Evolutionary conservation across 2,888 invertebrate species (phyloP).

Genomic region (Machimus atricapillus): DNA sequence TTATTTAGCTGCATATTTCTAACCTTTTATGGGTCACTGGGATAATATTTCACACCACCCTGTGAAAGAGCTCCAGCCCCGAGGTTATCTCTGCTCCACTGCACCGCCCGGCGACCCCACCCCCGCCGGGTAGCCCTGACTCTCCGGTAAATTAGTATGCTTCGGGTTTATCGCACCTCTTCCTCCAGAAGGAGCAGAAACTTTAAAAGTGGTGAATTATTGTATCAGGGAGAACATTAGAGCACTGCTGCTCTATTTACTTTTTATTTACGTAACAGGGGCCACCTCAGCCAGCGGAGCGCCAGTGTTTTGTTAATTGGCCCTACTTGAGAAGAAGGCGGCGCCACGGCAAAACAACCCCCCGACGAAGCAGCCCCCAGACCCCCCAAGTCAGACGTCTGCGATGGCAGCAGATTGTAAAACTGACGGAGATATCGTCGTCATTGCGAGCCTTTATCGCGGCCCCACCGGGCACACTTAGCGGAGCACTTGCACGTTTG

Average conservation of each 20-base stretch:
- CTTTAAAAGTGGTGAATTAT: slow-evolving; percentile 16
- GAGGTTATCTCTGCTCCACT: background rate
- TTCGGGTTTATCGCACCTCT: slow-evolving; percentile 14
- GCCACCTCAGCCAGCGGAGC: background rate
- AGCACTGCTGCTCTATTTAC: slow-evolving; percentile 2
- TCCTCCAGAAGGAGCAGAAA: background rate
- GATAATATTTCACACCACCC: slow-evolving; percentile 10
- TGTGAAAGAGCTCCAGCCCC: background rate
- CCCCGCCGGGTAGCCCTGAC: background rate
- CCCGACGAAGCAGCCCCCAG: background rate
- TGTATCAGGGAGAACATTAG: background rate
- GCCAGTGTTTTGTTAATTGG: background rate
- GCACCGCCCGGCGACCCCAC: background rate
- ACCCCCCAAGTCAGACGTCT: background rate
- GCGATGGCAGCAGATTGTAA: background rate
- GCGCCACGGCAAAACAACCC: background rate
- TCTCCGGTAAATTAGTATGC: background rate
- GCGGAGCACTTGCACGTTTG: background rate
- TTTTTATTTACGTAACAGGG: background rate
- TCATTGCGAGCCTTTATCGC: background rate
- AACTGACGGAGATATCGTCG: background rate
- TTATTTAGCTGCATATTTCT: slow-evolving; percentile 22
- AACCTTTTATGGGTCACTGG: slow-evolving; percentile 21
- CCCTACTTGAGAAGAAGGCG: background rate
- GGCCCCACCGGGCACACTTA: background rate